phyloP scores from a whole-genome alignment of 2,888 invertebrate genomes.

The Phaedon cochleariae region DNA sequence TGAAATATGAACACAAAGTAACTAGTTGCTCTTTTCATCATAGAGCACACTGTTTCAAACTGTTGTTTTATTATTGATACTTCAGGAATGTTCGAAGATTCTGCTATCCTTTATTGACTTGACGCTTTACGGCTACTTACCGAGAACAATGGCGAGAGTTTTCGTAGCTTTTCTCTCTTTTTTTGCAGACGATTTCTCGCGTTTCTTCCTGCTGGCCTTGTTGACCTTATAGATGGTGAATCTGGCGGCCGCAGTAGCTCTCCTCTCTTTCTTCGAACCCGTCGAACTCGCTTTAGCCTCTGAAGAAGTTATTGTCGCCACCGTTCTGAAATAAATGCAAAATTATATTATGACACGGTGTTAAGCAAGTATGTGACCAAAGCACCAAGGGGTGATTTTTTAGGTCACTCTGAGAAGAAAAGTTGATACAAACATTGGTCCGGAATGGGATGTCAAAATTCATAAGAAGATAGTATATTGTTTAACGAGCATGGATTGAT shows the following conservation, averaged over 20 bases:
- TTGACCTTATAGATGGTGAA: conserved; percentile 94
- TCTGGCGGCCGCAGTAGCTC: conserved; percentile 75
- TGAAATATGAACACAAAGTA: neutral
- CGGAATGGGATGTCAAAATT: no score
- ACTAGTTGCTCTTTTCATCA: no score
- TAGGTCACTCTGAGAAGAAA: no score
- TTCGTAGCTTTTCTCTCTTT: conserved; percentile 98
- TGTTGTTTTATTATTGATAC: neutral
- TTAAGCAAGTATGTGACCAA: no score
- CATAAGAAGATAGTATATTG: no score
- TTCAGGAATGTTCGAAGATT: neutral
- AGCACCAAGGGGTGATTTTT: no score
- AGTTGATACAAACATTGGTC: no score
- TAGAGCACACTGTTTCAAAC: no score
- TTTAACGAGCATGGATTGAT: no score
- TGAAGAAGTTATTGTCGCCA: conserved; percentile 64
- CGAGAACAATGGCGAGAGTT: conserved; percentile 97
- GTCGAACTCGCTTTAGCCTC: conserved; percentile 56
- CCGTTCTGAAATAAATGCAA: conserved; percentile 63
- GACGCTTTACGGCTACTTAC: conserved; percentile 69
- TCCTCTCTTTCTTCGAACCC: conserved; percentile 78
- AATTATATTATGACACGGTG: conserved; percentile 16
- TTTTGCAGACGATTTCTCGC: conserved; percentile 92
- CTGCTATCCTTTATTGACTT: neutral
- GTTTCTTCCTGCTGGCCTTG: conserved; percentile 93